Conservation (phyloP, 2,113 vertebrate species). For the Mirza zaza region DNA sequence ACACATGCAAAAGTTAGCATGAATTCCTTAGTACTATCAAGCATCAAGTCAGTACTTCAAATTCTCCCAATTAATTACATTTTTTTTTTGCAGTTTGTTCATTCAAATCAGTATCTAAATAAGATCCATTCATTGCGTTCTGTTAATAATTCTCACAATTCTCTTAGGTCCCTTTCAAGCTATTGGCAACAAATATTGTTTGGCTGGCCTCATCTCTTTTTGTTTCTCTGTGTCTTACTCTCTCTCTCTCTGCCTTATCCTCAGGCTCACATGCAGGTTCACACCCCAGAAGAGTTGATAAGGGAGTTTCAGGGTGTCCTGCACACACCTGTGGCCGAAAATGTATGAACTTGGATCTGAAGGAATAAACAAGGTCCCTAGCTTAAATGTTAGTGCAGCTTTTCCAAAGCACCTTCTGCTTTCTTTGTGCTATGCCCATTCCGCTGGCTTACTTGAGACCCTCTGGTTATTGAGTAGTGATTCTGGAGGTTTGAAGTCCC, state of each 20-base stretch:
- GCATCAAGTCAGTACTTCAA: background rate
- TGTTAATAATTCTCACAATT: background rate
- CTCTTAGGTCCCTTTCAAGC: background rate
- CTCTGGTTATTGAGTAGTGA: background rate
- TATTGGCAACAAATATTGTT: background rate
- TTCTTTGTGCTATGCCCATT: rapidly evolving
- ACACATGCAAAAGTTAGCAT: background rate
- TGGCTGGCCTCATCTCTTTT: background rate
- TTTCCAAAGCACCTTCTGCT: background rate
- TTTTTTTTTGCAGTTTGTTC: background rate
- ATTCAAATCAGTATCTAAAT: background rate
- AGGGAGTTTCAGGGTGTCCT: background rate
- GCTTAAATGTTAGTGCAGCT: background rate
- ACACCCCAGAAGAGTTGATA: background rate
- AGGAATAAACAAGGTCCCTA: background rate
- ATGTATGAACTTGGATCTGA: background rate
- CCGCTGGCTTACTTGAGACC: background rate
- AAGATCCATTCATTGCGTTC: background rate
- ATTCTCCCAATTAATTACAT: background rate
- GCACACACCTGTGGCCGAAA: background rate
- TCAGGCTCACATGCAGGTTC: background rate
- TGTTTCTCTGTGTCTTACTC: background rate
- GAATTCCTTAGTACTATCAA: background rate
- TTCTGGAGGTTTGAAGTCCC: too few relatives aligned
- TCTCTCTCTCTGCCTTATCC: background rate